A percentile compares a stretch with the other conserved stretches of the same genome.
Conservation (phyloP, 2,113 vertebrate genomes). For the Amphilophus citrinellus region DNA sequence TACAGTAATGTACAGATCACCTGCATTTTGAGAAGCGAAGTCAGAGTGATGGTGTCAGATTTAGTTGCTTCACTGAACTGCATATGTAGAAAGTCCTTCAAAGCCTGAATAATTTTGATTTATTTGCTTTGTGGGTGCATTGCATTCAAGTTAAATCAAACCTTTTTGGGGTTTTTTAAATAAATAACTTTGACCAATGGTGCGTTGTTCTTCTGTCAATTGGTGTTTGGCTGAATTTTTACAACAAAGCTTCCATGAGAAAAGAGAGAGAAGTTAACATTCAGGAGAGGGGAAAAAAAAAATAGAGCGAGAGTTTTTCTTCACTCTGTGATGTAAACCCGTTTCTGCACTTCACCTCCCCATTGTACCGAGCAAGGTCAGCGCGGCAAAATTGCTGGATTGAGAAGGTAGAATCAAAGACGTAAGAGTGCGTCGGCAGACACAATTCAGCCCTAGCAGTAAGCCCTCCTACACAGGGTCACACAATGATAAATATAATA, state of each 20-base stretch:
- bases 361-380: slow-evolving; percentile 54
- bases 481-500: slow-evolving; percentile 30
- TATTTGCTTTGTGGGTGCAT: not conserved
- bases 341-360: slow-evolving; percentile 23
- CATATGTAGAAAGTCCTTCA: not conserved
- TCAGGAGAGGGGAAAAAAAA: not conserved
- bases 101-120: not conserved
- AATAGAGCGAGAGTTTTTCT: slow-evolving; percentile 20
- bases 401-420: slow-evolving; percentile 39
- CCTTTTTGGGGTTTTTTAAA: not conserved
- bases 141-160: slow-evolving; percentile 9
- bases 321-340: slow-evolving; percentile 26
- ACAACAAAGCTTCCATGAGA: slow-evolving; percentile 18
- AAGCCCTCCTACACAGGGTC: slow-evolving; percentile 43
- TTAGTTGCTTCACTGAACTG: slow-evolving; percentile 1
- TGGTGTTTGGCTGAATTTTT: slow-evolving; percentile 16
- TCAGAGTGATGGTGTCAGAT: not conserved
- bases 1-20: not conserved
- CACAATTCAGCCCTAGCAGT: slow-evolving; percentile 28
- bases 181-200: not conserved
- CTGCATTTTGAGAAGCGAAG: not conserved
- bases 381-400: slow-evolving; percentile 23
- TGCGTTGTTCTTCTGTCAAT: not conserved
- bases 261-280: slow-evolving; percentile 8
- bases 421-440: slow-evolving; percentile 15